Conservation (phyloP, 1,140 invertebrate species). For the Drosophila mayri region DNA sequence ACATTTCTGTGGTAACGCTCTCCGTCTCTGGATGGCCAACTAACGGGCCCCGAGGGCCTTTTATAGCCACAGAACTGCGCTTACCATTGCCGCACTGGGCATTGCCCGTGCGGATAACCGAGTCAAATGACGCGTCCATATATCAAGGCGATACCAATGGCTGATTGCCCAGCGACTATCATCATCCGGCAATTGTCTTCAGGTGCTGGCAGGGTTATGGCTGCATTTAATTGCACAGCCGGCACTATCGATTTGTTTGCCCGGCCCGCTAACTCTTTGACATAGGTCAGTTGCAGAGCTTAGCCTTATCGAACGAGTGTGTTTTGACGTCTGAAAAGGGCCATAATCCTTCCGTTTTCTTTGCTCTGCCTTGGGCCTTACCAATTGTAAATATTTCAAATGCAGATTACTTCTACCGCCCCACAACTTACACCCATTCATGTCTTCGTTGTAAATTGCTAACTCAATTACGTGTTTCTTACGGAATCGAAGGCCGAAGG, state of each 20-base stretch:
- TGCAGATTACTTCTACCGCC: conserved; percentile 36
- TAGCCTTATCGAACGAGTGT: conserved; percentile 30
- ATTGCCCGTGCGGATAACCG: conserved; percentile 24
- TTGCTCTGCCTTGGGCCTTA: conserved; percentile 20
- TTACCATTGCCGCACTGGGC: conserved; percentile 1
- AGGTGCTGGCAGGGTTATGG: conserved; percentile 8
- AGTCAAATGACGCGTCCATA: conserved; percentile 43
- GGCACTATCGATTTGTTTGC: conserved; percentile 20
- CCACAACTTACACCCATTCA: not conserved
- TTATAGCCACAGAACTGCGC: conserved; percentile 23
- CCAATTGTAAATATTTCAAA: conserved; percentile 55
- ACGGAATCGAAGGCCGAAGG: conserved; percentile 7
- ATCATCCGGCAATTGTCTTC: conserved; percentile 16
- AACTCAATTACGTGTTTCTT: not conserved
- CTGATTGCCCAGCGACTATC: conserved; percentile 20
- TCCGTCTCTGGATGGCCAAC: conserved; percentile 11
- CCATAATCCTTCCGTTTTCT: conserved; percentile 8
- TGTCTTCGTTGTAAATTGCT: conserved; percentile 15
- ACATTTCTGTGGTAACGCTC: conserved; percentile 20
- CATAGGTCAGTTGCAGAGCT: conserved; percentile 38
- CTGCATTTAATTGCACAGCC: conserved; percentile 7
- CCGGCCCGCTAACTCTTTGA: not conserved
- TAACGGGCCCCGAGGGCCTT: conserved; percentile 23
- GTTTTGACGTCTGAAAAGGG: conserved; percentile 27
- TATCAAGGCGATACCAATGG: conserved; percentile 22